These are phyloP conservation scores for Sebastolobus altivelis DNA, from an alignment of 2,797 vertebrate species.

Conservation along the genomic window DNA sequence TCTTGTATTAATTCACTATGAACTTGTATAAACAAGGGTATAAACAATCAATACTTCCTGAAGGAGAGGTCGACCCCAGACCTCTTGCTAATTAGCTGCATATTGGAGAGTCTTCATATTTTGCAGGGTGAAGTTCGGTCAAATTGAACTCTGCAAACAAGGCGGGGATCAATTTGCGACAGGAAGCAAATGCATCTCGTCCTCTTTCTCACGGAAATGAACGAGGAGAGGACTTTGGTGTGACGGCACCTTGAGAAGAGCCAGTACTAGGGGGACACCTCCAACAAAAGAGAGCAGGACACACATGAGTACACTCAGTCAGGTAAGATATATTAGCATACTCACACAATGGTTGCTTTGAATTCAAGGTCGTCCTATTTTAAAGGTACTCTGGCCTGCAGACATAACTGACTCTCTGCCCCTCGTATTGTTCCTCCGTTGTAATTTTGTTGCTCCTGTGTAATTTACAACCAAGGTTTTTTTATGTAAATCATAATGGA, in stretches of 20 bases:
- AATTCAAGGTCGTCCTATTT: slow-evolving; percentile 10
- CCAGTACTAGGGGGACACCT: neutral
- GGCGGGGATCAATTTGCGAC: neutral
- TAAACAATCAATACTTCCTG: slow-evolving; percentile 62
- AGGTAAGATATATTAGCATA: slow-evolving; percentile 8
- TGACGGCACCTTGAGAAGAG: neutral
- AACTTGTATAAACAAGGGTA: slow-evolving; percentile 50
- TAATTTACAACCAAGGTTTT: slow-evolving; percentile 14
- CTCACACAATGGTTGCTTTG: neutral
- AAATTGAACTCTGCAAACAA: slow-evolving; percentile 29
- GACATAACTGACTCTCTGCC: slow-evolving; percentile 2
- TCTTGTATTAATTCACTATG: slow-evolving; percentile 52
- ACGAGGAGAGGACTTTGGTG: neutral
- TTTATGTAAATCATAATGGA: slow-evolving; percentile 27
- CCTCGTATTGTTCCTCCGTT: neutral
- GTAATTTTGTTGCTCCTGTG: neutral
- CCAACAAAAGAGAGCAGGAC: neutral
- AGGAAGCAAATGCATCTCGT: slow-evolving; percentile 1
- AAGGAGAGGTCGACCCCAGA: slow-evolving; percentile 51
- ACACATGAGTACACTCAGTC: neutral
- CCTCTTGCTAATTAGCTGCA: slow-evolving; percentile 38
- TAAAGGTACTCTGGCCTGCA: slow-evolving; percentile 8
- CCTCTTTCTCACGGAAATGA: neutral
- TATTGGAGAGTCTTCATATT: slow-evolving; percentile 44
- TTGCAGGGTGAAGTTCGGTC: slow-evolving; percentile 15